These are phyloP conservation scores for Clostera curtula DNA, from an alignment of 2,888 invertebrate species.

Conservation along the genomic window DNA sequence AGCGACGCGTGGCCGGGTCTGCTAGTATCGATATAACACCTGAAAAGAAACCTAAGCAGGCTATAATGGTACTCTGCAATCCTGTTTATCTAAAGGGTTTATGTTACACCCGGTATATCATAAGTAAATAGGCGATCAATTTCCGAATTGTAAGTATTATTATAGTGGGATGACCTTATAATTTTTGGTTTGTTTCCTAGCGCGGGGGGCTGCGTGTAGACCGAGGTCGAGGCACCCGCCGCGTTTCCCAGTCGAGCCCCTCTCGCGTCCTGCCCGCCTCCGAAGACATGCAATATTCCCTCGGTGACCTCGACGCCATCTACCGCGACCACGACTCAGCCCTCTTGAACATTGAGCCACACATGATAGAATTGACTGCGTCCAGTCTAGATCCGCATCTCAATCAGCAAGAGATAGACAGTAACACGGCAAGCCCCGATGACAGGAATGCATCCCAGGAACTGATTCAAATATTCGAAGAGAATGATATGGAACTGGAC, in stretches of 20 bases:
- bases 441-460: background rate
- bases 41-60: no score
- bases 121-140: no score
- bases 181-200: no score
- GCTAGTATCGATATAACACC: no score
- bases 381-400: no score
- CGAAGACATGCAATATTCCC: conserved; percentile 40
- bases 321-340: conserved; percentile 35
- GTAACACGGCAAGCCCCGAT: conserved; percentile 5
- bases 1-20: no score
- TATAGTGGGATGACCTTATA: no score
- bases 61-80: no score
- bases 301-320: conserved; percentile 46
- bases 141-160: no score
- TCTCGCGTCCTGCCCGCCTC: conserved; percentile 41
- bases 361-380: conserved; percentile 12
- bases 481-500: background rate
- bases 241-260: conserved; percentile 88
- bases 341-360: conserved; percentile 18
- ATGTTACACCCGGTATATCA: no score
- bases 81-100: no score
- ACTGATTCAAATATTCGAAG: no score
- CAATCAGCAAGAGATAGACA: conserved; percentile 5
- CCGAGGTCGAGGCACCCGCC: conserved; percentile 74
- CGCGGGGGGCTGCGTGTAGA: conserved; percentile 24